These are phyloP conservation scores for Sinella curviseta DNA, from an alignment of 1,140 invertebrate genomes.

Conservation along the genomic window DNA sequence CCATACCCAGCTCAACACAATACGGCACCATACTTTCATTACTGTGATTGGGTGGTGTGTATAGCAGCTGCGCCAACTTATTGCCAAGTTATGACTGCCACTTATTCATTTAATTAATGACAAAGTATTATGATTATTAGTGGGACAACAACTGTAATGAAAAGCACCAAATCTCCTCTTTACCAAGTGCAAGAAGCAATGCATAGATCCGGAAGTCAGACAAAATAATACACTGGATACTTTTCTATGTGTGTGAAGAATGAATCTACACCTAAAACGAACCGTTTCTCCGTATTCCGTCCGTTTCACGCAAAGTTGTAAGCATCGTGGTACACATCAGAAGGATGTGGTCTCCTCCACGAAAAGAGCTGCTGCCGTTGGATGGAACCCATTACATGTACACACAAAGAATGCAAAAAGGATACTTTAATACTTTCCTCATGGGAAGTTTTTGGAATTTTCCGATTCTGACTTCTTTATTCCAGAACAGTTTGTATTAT, in stretches of 20 bases:
- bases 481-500: neutral
- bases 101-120: conserved; percentile 20
- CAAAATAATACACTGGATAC: too few species aligned
- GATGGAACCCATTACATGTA: neutral
- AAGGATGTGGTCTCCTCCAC: too few species aligned
- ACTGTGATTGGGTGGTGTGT: too few species aligned
- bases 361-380: too few species aligned
- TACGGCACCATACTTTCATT: too few species aligned
- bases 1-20: too few species aligned
- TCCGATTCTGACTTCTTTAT: neutral
- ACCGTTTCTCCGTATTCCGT: too few species aligned
- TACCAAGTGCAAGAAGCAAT: neutral
- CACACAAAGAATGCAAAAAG: conserved; percentile 18
- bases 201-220: neutral
- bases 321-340: too few species aligned
- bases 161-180: neutral
- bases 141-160: neutral
- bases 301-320: too few species aligned
- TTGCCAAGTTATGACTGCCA: too few species aligned
- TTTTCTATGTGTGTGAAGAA: too few species aligned
- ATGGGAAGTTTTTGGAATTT: conserved; percentile 12
- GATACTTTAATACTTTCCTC: conserved; percentile 14
- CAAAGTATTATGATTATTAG: conserved; percentile 24
- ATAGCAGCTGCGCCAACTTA: too few species aligned
- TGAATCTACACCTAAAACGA: neutral